Evolutionary conservation across 2,797 vertebrate genomes (phyloP).

Genomic region (Chelon labrosus): DNA sequence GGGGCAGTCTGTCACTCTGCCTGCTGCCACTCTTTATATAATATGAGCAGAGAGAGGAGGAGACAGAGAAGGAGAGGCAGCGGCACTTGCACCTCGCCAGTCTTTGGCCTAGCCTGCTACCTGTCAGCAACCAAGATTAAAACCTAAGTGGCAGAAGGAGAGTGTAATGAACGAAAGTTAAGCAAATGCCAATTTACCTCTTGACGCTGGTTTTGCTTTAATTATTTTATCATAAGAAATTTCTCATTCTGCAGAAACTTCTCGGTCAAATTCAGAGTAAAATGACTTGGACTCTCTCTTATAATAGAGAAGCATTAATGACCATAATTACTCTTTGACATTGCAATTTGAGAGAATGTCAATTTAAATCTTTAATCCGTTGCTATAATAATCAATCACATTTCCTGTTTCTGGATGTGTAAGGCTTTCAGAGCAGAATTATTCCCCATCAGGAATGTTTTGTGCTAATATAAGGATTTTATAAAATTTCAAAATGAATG

Average conservation of each 20-base stretch:
- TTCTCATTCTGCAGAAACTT: constrained; percentile 14
- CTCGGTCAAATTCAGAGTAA: constrained; percentile 34
- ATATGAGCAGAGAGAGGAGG: constrained; percentile 70
- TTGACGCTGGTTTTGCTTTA: constrained; percentile 30
- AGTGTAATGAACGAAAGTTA: constrained; percentile 53
- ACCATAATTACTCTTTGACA: constrained; percentile 55
- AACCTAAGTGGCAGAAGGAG: constrained; percentile 76
- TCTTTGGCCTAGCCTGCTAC: constrained; percentile 74
- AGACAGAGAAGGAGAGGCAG: constrained; percentile 63
- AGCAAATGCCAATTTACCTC: constrained; percentile 67
- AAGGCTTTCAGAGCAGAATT: too few species aligned
- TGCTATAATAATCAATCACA: constrained; percentile 40
- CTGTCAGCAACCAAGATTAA: constrained; percentile 82
- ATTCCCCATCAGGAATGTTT: not conserved
- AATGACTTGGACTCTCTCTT: constrained; percentile 33
- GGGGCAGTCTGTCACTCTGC: constrained; percentile 98
- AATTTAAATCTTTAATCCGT: constrained; percentile 40
- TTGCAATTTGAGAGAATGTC: constrained; percentile 25
- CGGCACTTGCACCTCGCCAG: constrained; percentile 79
- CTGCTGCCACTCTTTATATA: constrained; percentile 98
- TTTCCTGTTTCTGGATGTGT: constrained; percentile 20
- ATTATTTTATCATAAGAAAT: constrained; percentile 34
- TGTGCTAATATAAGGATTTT: not conserved
- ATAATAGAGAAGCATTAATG: constrained; percentile 37
- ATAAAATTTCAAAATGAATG: constrained; percentile 1